Base-by-base conservation (phyloP, 2,888 invertebrate species). In the Oscheius sp. region DNA sequence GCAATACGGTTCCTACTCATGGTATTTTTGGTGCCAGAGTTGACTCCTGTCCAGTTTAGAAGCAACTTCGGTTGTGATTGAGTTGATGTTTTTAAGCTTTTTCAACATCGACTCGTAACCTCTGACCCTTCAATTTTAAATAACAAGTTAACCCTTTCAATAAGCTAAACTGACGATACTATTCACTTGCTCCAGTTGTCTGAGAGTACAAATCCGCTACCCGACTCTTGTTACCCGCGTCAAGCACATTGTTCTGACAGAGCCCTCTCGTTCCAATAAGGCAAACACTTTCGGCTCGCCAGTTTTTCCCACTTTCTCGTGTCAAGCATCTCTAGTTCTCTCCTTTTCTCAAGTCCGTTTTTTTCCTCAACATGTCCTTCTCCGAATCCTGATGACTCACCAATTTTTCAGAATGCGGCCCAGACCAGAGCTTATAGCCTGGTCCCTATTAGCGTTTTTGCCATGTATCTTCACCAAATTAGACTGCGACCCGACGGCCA, bases 401-500 rank as follows among this genome's bases (percentile, higher is more conserved):
- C 50, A 33, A 9, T 37, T 47, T 65, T 66, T 68, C 35, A 53
- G 55, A 55, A 68, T 68, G 68, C 68, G 68, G 51, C 13, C n/a
- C 35, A 51, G 53, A 53, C 68, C 68, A 29, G 9, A 11, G 55
- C 55, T 66, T 32, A 50, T 55, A 35, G 21, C 53, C 55, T 68
- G 68, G 37, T 68, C 55, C 35, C 4, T 55, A 21, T 29, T 63
- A 47, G 10, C 48, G 21, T 47, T 47, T 47, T 29, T 11, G 10
- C 35, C 32, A 10, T 37, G 35, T 33, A 29, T 37, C 37, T 57
- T 37, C 32, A 59, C 70, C 10, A 60, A 70, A 60, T 70, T 74
- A 35, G 81, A 85, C 60, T 84, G 83, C 75, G 83, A 83, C 76
- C 82, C 82, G 51, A 78, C 77, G 13, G 77, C 77, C 4, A 79